Evolutionary conservation across 2,113 vertebrate species (phyloP).

Genomic region (Natator depressus): DNA sequence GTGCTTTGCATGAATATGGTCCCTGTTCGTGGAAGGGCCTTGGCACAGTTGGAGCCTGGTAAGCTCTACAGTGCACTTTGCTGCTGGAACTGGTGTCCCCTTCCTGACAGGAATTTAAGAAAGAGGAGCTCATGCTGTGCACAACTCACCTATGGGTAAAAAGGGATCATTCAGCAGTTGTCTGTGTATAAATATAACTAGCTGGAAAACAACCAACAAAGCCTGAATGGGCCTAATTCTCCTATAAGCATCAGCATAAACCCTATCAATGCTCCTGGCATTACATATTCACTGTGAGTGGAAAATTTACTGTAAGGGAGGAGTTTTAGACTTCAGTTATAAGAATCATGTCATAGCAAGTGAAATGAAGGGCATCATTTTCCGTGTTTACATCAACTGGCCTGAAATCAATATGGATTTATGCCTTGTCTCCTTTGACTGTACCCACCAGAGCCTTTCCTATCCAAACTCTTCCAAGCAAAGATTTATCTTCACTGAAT

Average conservation of each 20-base stretch:
- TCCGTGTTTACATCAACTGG: slow-evolving; percentile 47
- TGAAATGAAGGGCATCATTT: slow-evolving; percentile 58
- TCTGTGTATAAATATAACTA: slow-evolving; percentile 9
- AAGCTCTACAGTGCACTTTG: background rate
- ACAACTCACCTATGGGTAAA: background rate
- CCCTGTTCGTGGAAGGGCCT: background rate
- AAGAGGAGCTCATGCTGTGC: background rate
- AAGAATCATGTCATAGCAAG: slow-evolving; percentile 59
- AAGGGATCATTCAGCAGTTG: background rate
- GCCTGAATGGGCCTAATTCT: slow-evolving; percentile 46
- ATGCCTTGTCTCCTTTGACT: slow-evolving; percentile 47
- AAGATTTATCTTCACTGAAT: slow-evolving; percentile 35
- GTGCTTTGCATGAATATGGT: background rate
- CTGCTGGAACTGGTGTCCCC: background rate
- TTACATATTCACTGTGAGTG: background rate
- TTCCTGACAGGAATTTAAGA: background rate
- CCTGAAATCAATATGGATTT: slow-evolving; percentile 61
- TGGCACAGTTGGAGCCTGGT: background rate
- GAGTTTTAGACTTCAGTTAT: slow-evolving; percentile 43
- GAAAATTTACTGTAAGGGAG: slow-evolving; percentile 49
- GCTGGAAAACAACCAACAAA: slow-evolving; percentile 32
- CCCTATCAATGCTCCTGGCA: slow-evolving; percentile 49
- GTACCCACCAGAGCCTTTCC: slow-evolving; percentile 18
- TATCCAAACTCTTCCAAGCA: slow-evolving; percentile 1
- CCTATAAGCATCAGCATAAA: slow-evolving; percentile 6